phyloP scores from a whole-genome alignment of 2,888 invertebrate species.

The Euclidia mi region DNA sequence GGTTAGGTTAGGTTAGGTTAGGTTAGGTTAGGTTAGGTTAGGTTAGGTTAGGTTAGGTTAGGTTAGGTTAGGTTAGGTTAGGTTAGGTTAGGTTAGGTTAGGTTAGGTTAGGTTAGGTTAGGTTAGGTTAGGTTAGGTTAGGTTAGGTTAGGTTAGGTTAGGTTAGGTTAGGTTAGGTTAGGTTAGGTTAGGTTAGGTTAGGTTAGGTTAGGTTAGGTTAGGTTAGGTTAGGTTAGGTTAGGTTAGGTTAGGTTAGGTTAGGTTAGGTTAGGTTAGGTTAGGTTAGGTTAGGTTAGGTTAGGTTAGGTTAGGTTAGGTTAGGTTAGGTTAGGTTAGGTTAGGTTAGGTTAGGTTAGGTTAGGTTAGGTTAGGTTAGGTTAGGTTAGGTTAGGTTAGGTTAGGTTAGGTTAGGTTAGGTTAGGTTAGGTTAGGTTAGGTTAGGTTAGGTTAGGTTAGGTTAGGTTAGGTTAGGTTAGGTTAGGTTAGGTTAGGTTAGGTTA shows the following conservation, averaged over 20 bases:
- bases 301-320: conserved; percentile 21
- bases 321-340: conserved; percentile 21
- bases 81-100: conserved; percentile 4
- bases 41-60: conserved; percentile 29
- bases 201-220: conserved; percentile 20
- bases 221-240: conserved; percentile 19
- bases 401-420: conserved; percentile 32
- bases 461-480: conserved; percentile 6
- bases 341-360: conserved; percentile 25
- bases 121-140: not conserved
- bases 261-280: conserved; percentile 21
- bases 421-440: conserved; percentile 9
- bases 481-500: conserved; percentile 6
- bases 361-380: conserved; percentile 35
- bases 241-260: conserved; percentile 19
- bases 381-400: conserved; percentile 33
- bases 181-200: conserved; percentile 13
- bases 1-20: conserved; percentile 27
- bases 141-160: not conserved
- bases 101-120: conserved; percentile 2
- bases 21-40: conserved; percentile 24
- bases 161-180: conserved; percentile 5
- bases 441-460: conserved; percentile 6
- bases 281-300: conserved; percentile 21
- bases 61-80: conserved; percentile 31